These are phyloP conservation scores for Aviceda subcristata DNA, from an alignment of 2,113 vertebrate species.

Conservation along the genomic window DNA sequence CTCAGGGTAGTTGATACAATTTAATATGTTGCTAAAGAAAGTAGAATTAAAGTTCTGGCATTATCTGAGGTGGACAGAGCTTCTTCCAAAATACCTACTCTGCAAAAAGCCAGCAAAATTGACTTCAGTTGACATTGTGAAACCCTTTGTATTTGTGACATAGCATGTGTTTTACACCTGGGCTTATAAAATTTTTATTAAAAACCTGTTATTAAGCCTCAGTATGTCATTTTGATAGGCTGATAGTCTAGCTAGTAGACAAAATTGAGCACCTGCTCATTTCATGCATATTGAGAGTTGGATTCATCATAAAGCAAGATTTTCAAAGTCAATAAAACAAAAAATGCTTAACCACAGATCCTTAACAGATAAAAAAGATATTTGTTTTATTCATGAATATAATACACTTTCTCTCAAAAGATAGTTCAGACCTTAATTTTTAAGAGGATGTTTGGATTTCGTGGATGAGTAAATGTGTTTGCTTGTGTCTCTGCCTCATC, in stretches of 20 bases:
- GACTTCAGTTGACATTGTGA: not conserved
- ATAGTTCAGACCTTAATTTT: conserved; percentile 4
- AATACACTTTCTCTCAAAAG: not conserved
- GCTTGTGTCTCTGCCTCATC: not conserved
- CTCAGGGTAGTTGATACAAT: not conserved
- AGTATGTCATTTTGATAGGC: not conserved
- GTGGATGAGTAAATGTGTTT: not conserved
- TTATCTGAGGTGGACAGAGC: not conserved
- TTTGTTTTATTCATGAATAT: not conserved
- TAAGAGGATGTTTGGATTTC: not conserved
- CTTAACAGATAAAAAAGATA: not conserved
- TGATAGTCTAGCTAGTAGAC: not conserved
- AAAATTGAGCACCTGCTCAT: not conserved
- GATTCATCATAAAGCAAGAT: not conserved
- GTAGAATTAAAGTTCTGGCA: not conserved
- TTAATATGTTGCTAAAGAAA: not conserved
- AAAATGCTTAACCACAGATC: not conserved
- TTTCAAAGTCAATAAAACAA: not conserved
- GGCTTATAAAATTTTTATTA: not conserved
- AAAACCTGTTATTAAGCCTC: not conserved
- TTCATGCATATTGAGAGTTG: not conserved
- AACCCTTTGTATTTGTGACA: not conserved
- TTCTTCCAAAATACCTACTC: not conserved
- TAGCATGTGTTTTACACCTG: not conserved
- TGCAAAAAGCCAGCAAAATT: not conserved